Evolutionary conservation across 2,888 invertebrate genomes (phyloP).

Genomic region (Anorthoa munda): DNA sequence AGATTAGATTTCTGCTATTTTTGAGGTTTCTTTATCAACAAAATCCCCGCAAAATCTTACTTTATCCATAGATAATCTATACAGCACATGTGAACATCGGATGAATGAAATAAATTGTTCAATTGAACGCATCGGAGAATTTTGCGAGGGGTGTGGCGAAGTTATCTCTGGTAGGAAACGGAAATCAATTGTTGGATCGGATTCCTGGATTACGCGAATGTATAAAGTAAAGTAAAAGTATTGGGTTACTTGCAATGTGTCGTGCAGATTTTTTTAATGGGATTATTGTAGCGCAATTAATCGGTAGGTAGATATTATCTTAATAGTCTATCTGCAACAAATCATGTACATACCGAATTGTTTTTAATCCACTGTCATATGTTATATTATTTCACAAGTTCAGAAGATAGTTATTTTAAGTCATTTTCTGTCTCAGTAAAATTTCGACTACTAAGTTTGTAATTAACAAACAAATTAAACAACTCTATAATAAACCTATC

Average conservation of each 20-base stretch:
- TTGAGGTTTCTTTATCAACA: background rate
- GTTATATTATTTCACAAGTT: background rate
- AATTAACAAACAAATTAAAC: background rate
- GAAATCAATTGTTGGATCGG: conserved; percentile 84
- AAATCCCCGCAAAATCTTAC: conserved; percentile 12
- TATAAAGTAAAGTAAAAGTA: conserved; percentile 75
- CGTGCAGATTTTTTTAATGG: conserved; percentile 4
- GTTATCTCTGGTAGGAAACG: conserved; percentile 87
- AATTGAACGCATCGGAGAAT: conserved; percentile 70
- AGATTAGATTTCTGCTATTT: background rate
- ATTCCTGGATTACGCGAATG: conserved; percentile 74
- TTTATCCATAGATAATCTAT: conserved; percentile 51
- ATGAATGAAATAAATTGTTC: conserved; percentile 56
- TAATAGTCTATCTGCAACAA: background rate
- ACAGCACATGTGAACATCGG: conserved; percentile 38
- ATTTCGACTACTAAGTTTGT: background rate
- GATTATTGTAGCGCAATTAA: background rate
- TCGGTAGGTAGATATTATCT: background rate
- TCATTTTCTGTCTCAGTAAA: background rate
- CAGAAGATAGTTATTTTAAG: background rate
- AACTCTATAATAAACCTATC: background rate
- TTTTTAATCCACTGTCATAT: background rate
- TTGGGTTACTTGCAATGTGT: conserved; percentile 79
- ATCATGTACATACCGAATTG: background rate
- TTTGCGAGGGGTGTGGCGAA: conserved; percentile 80